Base-by-base conservation (phyloP, 2,113 vertebrate species). In the Neodontobutis hainanensis region DNA sequence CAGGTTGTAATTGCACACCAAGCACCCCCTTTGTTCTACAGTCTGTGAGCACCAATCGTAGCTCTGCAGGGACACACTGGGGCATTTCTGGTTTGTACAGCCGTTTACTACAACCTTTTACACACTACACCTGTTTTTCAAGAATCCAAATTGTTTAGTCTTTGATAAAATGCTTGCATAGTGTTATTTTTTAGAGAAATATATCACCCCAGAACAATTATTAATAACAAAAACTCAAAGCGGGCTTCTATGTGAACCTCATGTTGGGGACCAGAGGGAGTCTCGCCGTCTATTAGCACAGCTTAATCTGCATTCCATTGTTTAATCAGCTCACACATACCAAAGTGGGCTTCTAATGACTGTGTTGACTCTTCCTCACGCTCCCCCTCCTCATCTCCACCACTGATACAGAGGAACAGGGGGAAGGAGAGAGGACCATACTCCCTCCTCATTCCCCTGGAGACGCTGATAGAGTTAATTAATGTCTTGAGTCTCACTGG, bases 381-480 rank as follows among this genome's bases (percentile, higher is more conserved):
- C n/a, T 8, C 57, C 10, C 44, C 10, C 27, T n/a, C 9, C 4
- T 42, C 7, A 1, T 51, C 50, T 42, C 27, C n/a, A n/a, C 58
- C 11, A 40, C 58, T 6, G 8, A 47, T 34, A 42, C 35, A 32
- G 0, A 3, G n/a, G 47, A 77, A 66, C 65, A 12, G 9, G 57
- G 58, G 44, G 45, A 68, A 6, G 65, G 15, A 14, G 16, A 73
- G 8, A 52, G 78, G 63, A 74, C 63, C 50, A 14, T 9, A 46
- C 0, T 11, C 5, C 58, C 45, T 59, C 69, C 65, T 35, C n/a
- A 10, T 38, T 19, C 49, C 72, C 65, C 71, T 59, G 0, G 16
- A 80, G 77, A 76, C 14, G 14, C 66, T 40, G 50, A 65, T 52
- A 53, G 57, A 77, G 76, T 87, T 86, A 80, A 88, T 88, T 81